These are phyloP conservation scores for Epirrita christyi DNA, from an alignment of 2,888 invertebrate species.

Conservation along the genomic window DNA sequence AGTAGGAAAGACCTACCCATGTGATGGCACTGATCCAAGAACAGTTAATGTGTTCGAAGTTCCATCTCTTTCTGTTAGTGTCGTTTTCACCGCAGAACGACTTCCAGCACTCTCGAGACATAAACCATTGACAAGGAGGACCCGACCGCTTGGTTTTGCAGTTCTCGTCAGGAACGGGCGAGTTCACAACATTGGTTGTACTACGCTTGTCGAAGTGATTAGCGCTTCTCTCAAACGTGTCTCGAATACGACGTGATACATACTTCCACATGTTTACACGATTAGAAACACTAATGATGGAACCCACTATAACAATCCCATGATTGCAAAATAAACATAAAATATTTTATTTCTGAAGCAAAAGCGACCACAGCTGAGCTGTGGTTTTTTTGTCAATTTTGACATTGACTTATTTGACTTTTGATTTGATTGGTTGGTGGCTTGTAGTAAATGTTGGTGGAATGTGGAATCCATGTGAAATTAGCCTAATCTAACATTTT, in stretches of 20 bases:
- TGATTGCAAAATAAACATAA: slow-evolving; percentile 12
- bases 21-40: slow-evolving; percentile 82
- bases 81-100: slow-evolving; percentile 52
- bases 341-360: background rate
- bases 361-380: background rate
- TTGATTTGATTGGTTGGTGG: too few species aligned
- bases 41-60: slow-evolving; percentile 70
- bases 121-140: slow-evolving; percentile 58
- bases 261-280: slow-evolving; percentile 80
- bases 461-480: too few species aligned
- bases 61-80: slow-evolving; percentile 71
- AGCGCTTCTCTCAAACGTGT: slow-evolving; percentile 77
- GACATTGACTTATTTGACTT: background rate
- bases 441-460: too few species aligned
- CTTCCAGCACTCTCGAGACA: slow-evolving; percentile 58
- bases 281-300: slow-evolving; percentile 3
- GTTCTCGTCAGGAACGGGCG: slow-evolving; percentile 56
- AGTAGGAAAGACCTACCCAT: slow-evolving; percentile 69
- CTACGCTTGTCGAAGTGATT: slow-evolving; percentile 79
- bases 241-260: slow-evolving; percentile 78
- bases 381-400: background rate
- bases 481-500: too few species aligned
- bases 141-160: slow-evolving; percentile 34
- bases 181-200: slow-evolving; percentile 65
- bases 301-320: slow-evolving; percentile 28